Evolutionary conservation across 1,140 invertebrate species (phyloP).

Genomic region (Drosophila guanche): DNA sequence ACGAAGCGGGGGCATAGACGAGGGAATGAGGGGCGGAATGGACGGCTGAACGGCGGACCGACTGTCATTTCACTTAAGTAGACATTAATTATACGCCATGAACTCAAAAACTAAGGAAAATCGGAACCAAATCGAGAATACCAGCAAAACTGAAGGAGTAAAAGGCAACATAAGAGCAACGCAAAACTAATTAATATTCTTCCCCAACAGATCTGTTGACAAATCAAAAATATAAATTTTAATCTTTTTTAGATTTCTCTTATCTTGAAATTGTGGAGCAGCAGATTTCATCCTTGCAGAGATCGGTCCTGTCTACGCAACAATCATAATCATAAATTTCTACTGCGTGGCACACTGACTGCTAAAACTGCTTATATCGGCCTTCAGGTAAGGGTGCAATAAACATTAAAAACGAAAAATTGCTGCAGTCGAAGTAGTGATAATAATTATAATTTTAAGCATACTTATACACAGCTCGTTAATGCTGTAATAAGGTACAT

Average conservation of each 20-base stretch:
- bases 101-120: conserved; percentile 36
- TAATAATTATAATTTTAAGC: conserved; percentile 68
- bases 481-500: conserved; percentile 48
- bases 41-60: conserved; percentile 43
- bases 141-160: conserved; percentile 16
- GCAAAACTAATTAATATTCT: not conserved
- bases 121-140: conserved; percentile 20
- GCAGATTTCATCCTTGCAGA: no score
- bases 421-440: conserved; percentile 31
- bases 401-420: not conserved
- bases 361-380: no score
- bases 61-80: conserved; percentile 76
- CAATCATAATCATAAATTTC: no score
- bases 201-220: no score
- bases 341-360: no score
- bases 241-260: no score
- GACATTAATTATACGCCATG: conserved; percentile 73
- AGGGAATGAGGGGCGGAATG: not conserved
- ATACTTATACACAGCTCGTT: conserved; percentile 28
- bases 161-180: not conserved
- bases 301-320: no score
- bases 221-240: not conserved
- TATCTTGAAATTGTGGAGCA: no score
- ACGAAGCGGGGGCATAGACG: conserved; percentile 7
- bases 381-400: not conserved